A percentile compares a stretch with the other conserved stretches of the same genome.
phyloP scores from a whole-genome alignment of 2,888 invertebrate genomes.

The Lissocephala sabroskyi region DNA sequence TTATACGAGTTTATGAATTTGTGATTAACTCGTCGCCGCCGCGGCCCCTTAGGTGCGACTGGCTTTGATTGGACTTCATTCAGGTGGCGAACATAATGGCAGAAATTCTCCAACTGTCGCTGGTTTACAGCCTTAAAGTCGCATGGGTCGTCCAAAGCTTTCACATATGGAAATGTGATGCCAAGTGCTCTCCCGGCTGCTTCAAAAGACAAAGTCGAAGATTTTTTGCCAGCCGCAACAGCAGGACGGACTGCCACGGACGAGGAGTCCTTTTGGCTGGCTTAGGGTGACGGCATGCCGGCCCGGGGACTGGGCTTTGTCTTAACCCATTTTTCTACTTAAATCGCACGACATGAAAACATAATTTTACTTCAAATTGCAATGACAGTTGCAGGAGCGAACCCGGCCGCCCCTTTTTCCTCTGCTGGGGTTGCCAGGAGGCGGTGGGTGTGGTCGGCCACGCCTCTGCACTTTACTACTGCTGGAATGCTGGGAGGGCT shows the following conservation, averaged over 20 bases:
- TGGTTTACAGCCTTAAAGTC: no score
- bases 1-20: slow-evolving; percentile 65
- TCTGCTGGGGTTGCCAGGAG: background rate
- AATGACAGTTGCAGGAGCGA: slow-evolving; percentile 53
- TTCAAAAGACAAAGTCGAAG: slow-evolving; percentile 23
- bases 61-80: slow-evolving; percentile 20
- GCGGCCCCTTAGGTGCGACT: slow-evolving; percentile 9
- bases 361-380: slow-evolving; percentile 62
- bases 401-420: slow-evolving; percentile 5
- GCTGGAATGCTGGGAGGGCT: slow-evolving; percentile 13
- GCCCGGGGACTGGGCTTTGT: slow-evolving; percentile 9
- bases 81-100: background rate
- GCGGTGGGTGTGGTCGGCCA: slow-evolving; percentile 10
- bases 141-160: slow-evolving; percentile 12
- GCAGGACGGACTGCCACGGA: background rate
- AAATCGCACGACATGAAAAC: slow-evolving; percentile 62
- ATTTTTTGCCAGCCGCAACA: slow-evolving; percentile 20
- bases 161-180: slow-evolving; percentile 20
- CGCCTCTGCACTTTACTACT: slow-evolving; percentile 42
- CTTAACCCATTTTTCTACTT: slow-evolving; percentile 33
- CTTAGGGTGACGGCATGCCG: background rate
- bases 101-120: no score
- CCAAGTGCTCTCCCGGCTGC: slow-evolving; percentile 24
- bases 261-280: background rate
- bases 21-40: slow-evolving; percentile 47